These are phyloP conservation scores for Drosophila neocordata DNA, from an alignment of 1,140 invertebrate species.

Conservation along the genomic window DNA sequence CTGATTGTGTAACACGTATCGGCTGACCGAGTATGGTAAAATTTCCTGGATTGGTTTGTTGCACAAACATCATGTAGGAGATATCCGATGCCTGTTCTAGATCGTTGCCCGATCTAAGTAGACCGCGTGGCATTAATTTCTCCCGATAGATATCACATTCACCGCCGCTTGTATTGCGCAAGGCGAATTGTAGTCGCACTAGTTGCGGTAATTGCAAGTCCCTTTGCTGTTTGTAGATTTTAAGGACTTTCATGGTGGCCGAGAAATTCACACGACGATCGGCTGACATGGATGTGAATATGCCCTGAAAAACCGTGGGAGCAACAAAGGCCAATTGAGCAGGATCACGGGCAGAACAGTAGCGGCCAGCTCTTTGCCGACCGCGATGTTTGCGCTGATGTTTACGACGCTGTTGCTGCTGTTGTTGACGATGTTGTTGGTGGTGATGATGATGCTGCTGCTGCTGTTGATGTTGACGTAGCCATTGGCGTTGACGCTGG, in stretches of 20 bases:
- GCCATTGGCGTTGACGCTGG: slow-evolving; percentile 34
- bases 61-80: slow-evolving; percentile 87
- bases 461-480: slow-evolving; percentile 36
- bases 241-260: slow-evolving; percentile 87
- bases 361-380: slow-evolving; percentile 80
- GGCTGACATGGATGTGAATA: slow-evolving; percentile 86
- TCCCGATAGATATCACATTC: slow-evolving; percentile 82
- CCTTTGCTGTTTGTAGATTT: slow-evolving; percentile 86
- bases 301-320: slow-evolving; percentile 87
- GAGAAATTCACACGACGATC: slow-evolving; percentile 85
- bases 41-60: slow-evolving; percentile 86
- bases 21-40: slow-evolving; percentile 87
- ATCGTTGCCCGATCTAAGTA: slow-evolving; percentile 84
- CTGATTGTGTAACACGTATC: slow-evolving; percentile 84
- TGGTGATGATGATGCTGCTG: slow-evolving; percentile 42
- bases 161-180: slow-evolving; percentile 72
- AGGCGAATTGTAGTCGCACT: slow-evolving; percentile 72
- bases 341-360: slow-evolving; percentile 85
- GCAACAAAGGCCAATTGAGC: slow-evolving; percentile 86
- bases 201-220: slow-evolving; percentile 83
- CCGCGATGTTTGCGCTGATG: slow-evolving; percentile 57
- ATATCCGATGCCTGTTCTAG: slow-evolving; percentile 85
- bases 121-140: slow-evolving; percentile 74
- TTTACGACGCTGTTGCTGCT: slow-evolving; percentile 59
- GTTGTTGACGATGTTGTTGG: slow-evolving; percentile 30